phyloP scores from a whole-genome alignment of 92 coral and sea anemone genomes.

The Diadumene lineata region DNA sequence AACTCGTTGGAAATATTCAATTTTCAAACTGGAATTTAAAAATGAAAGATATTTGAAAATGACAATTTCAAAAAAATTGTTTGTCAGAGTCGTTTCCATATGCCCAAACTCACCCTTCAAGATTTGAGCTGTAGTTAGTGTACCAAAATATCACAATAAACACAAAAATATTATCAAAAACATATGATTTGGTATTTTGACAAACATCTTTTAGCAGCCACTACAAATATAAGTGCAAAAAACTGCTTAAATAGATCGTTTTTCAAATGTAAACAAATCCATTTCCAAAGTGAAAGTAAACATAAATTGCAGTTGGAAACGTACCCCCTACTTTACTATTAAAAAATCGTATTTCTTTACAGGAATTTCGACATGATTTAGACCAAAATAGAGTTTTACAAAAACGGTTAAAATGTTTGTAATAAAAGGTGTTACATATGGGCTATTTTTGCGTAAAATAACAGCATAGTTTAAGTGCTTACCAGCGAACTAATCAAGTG shows the following conservation, averaged over 20 bases:
- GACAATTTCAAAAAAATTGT: too few relatives aligned
- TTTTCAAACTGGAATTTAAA: too few relatives aligned
- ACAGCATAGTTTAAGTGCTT: slow-evolving; percentile 29
- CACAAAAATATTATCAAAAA: background rate
- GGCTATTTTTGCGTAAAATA: background rate
- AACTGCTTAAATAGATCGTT: background rate
- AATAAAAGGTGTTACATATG: background rate
- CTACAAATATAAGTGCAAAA: slow-evolving; percentile 10
- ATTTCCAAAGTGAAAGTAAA: slow-evolving; percentile 3
- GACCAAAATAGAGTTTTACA: background rate
- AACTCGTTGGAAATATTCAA: too few relatives aligned
- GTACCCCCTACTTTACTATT: too few relatives aligned
- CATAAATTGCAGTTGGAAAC: background rate
- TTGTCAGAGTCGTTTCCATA: too few relatives aligned
- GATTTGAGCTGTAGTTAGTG: background rate
- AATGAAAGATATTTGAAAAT: too few relatives aligned
- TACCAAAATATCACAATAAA: background rate
- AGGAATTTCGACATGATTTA: background rate
- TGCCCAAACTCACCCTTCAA: too few relatives aligned
- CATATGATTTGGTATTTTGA: background rate
- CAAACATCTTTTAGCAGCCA: background rate
- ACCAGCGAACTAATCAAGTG: slow-evolving; percentile 89
- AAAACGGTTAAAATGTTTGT: background rate
- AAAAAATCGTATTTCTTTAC: background rate
- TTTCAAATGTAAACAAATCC: slow-evolving; percentile 4